Conservation (phyloP, 2,888 invertebrate species). For the Drosophila diplacantha region DNA sequence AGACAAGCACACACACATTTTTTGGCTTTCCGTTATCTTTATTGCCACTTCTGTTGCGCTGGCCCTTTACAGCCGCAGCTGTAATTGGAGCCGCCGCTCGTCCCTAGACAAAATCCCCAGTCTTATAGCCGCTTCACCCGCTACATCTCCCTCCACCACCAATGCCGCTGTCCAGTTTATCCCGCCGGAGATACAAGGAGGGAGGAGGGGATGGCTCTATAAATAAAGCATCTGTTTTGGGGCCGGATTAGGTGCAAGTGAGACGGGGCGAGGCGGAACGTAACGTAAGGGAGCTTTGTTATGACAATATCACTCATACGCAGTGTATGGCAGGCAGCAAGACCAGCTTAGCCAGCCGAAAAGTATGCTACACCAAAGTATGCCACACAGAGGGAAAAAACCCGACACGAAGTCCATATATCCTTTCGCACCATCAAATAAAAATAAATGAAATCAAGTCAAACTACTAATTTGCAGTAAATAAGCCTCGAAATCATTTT, state of each 20-base stretch:
- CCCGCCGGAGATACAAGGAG: slow-evolving; percentile 3
- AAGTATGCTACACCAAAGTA: slow-evolving; percentile 31
- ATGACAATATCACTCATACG: slow-evolving; percentile 34
- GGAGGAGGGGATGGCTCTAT: slow-evolving; percentile 10
- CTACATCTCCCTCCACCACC: neutral
- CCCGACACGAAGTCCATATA: neutral
- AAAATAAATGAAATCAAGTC: neutral
- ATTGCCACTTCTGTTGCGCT: slow-evolving; percentile 52
- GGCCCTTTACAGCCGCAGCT: slow-evolving; percentile 41
- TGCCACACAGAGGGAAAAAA: neutral
- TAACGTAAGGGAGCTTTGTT: slow-evolving; percentile 17
- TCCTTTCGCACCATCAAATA: neutral
- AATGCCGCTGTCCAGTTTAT: slow-evolving; percentile 18
- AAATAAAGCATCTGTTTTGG: slow-evolving; percentile 34
- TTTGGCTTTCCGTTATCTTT: slow-evolving; percentile 60
- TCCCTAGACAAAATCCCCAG: slow-evolving; percentile 19
- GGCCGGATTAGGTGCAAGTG: slow-evolving; percentile 21
- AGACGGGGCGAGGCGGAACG: neutral
- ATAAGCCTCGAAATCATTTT: neutral
- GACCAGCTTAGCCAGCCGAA: slow-evolving; percentile 29
- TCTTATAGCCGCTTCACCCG: neutral
- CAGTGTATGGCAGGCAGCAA: slow-evolving; percentile 15
- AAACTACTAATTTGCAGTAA: neutral
- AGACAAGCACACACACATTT: slow-evolving; percentile 13
- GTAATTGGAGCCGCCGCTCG: slow-evolving; percentile 33